Percentiles rank a stretch among this genome's conserved stretches.
phyloP scores from a whole-genome alignment of 2,888 invertebrate species.

The Augochlorella aurata region DNA sequence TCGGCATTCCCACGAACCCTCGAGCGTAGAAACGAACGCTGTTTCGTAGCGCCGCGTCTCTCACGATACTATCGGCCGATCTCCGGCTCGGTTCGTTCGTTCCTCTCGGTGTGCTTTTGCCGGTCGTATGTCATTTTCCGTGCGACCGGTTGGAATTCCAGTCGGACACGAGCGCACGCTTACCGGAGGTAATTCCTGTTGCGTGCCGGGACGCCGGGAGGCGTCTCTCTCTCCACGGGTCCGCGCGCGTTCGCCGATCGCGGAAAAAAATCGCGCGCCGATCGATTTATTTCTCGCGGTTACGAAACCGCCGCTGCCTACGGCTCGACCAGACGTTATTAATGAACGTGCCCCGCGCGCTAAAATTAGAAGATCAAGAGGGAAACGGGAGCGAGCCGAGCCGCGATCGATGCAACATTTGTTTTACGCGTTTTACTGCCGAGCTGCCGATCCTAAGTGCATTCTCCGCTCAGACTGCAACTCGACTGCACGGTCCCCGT shows the following conservation, averaged over 20 bases:
- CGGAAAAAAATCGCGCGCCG: not conserved
- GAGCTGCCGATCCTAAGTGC: too few species aligned
- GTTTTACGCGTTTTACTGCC: not conserved
- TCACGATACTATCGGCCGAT: not conserved
- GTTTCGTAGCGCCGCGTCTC: not conserved
- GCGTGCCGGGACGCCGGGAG: conserved; percentile 12
- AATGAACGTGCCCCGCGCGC: conserved; percentile 32
- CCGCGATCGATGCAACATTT: not conserved
- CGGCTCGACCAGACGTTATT: conserved; percentile 37
- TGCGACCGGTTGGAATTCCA: conserved; percentile 40
- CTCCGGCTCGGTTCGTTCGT: not conserved
- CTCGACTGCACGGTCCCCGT: too few species aligned
- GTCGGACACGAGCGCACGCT: conserved; percentile 37
- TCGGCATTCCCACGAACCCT: not conserved
- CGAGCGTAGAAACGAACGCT: not conserved
- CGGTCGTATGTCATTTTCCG: conserved; percentile 56
- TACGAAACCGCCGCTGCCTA: conserved; percentile 22
- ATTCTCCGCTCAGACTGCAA: too few species aligned
- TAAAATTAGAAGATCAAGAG: conserved; percentile 36
- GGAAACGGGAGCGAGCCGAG: not conserved
- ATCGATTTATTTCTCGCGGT: conserved; percentile 32
- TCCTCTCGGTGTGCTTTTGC: not conserved
- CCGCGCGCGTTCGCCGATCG: conserved; percentile 9
- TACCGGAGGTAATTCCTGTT: conserved; percentile 51
- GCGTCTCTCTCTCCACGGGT: not conserved